A percentile compares a stretch with the other conserved stretches of the same genome.
Conservation (phyloP, 2,797 vertebrate species). For the Leptodactylus fallax region DNA sequence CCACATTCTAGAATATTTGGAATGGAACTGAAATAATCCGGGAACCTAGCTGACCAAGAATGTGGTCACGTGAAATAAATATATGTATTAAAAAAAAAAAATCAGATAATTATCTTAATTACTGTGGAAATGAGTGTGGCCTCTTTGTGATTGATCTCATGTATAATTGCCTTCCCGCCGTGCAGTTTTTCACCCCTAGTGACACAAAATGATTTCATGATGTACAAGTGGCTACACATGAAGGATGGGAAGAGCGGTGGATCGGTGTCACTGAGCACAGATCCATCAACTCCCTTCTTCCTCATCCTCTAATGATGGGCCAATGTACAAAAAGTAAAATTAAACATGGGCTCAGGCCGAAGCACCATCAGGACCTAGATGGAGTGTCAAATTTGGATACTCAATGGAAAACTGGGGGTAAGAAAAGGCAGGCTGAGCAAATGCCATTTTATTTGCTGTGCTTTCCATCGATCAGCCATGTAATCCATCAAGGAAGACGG, state of each 20-base stretch:
- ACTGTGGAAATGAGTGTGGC: slow-evolving; percentile 52
- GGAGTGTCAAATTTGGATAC: slow-evolving; percentile 47
- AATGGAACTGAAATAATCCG: background rate
- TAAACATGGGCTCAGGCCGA: slow-evolving; percentile 13
- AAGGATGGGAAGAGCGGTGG: slow-evolving; percentile 41
- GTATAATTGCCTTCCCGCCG: slow-evolving; percentile 58
- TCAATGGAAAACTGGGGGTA: slow-evolving; percentile 46
- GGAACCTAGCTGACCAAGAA: slow-evolving; percentile 23
- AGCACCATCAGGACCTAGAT: background rate
- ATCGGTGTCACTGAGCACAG: slow-evolving; percentile 42
- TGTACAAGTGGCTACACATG: slow-evolving; percentile 50
- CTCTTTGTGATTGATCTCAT: slow-evolving; percentile 51
- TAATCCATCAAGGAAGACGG: slow-evolving; percentile 79
- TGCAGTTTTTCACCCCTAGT: slow-evolving; percentile 51
- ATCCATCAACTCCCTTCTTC: slow-evolving; percentile 31
- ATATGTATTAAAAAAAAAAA: slow-evolving; percentile 40
- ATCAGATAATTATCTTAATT: slow-evolving; percentile 62
- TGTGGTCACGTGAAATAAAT: slow-evolving; percentile 28
- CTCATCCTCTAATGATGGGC: slow-evolving; percentile 16
- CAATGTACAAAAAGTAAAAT: slow-evolving; percentile 43
- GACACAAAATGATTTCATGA: slow-evolving; percentile 62
- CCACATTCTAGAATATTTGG: background rate
- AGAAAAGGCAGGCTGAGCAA: slow-evolving; percentile 70
- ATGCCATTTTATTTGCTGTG: slow-evolving; percentile 72
- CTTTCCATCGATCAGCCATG: slow-evolving; percentile 73